phyloP scores from a whole-genome alignment of 53 echinoderm and acorn worm species.

The Pentamera pediparva region DNA sequence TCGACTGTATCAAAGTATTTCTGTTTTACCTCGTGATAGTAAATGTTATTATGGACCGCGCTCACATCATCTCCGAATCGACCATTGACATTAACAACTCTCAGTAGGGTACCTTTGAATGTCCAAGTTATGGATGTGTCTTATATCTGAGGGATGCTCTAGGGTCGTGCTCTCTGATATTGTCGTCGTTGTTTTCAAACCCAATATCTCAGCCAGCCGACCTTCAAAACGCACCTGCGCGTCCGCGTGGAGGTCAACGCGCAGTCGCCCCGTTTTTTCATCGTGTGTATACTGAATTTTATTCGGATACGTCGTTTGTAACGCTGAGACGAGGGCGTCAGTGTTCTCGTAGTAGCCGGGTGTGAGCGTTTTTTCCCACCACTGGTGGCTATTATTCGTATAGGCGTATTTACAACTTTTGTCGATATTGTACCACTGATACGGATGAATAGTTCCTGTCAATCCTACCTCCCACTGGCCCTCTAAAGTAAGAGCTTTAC shows the following conservation, averaged over 20 bases:
- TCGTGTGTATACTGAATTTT: background rate
- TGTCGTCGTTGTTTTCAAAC: background rate
- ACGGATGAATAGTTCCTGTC: slow-evolving; percentile 13
- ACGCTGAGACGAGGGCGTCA: background rate
- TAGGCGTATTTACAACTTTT: background rate
- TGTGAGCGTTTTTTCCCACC: background rate
- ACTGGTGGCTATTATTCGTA: background rate
- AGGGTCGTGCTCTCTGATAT: background rate
- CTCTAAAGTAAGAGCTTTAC: background rate
- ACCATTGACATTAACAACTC: slow-evolving; percentile 43
- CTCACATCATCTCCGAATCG: slow-evolving; percentile 22
- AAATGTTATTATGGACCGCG: background rate
- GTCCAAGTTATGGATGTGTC: slow-evolving; percentile 31
- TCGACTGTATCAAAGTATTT: background rate
- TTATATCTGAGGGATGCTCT: background rate
- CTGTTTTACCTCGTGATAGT: background rate
- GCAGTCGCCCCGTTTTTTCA: background rate
- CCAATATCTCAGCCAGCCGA: slow-evolving; percentile 19
- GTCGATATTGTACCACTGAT: slow-evolving; percentile 40
- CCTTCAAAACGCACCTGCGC: slow-evolving; percentile 5
- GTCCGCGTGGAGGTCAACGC: background rate
- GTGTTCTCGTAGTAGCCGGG: background rate
- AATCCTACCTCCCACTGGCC: slow-evolving; percentile 7
- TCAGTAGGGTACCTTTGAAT: slow-evolving; percentile 46
- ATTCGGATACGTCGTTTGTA: background rate